Percentiles rank a stretch among this genome's conserved stretches.
phyloP scores from a whole-genome alignment of 2,888 invertebrate genomes.

The Troides helena region DNA sequence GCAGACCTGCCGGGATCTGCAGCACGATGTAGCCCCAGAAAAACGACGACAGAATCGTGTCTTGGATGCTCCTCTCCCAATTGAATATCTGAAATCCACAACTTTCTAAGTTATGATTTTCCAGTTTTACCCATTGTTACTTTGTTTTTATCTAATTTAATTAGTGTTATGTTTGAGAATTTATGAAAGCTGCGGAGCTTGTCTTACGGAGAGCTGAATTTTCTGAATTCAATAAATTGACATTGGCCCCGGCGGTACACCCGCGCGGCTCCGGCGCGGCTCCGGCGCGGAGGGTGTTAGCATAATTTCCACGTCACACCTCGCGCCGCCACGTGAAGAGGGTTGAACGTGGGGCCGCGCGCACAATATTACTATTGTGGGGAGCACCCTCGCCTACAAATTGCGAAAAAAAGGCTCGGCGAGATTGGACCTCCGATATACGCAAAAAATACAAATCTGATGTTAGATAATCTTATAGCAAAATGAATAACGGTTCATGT shows the following conservation, averaged over 20 bases:
- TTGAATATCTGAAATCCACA: constrained; percentile 66
- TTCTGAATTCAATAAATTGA: neutral
- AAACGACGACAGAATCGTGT: constrained; percentile 86
- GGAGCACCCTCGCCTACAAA: constrained; percentile 11
- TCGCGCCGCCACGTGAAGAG: neutral
- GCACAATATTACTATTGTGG: constrained; percentile 20
- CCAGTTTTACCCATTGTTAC: no score
- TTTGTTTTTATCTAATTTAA: no score
- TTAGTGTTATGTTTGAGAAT: no score
- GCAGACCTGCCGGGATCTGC: constrained; percentile 86
- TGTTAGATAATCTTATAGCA: neutral
- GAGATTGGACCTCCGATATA: constrained; percentile 1
- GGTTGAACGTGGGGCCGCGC: constrained; percentile 3
- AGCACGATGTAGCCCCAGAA: constrained; percentile 90
- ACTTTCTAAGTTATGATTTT: neutral
- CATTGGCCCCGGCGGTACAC: neutral
- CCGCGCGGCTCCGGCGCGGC: neutral
- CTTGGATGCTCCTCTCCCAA: constrained; percentile 80
- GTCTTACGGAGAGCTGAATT: neutral
- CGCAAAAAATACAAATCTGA: neutral
- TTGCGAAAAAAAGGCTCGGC: neutral
- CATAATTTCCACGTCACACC: constrained; percentile 15
- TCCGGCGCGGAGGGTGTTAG: constrained; percentile 1
- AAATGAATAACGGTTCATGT: neutral
- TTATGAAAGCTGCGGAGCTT: no score